phyloP scores from a whole-genome alignment of 2,113 vertebrate genomes.

The Salvelinus fontinalis region DNA sequence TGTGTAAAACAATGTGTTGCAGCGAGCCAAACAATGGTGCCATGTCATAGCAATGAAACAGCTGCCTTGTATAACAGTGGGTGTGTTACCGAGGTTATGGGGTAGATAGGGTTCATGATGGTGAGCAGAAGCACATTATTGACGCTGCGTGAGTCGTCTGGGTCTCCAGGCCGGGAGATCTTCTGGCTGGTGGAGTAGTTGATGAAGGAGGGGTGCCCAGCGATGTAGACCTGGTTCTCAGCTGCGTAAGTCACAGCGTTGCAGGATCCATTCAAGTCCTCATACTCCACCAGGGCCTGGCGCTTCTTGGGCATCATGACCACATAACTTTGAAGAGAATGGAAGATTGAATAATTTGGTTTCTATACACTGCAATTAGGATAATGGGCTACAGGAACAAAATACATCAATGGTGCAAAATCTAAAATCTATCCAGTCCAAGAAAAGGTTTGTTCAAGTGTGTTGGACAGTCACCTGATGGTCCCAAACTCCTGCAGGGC shows the following conservation, averaged over 20 bases:
- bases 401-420: neutral
- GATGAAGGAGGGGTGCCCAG: constrained; percentile 90
- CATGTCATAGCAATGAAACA: neutral
- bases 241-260: constrained; percentile 92
- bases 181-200: constrained; percentile 98
- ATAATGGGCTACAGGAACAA: neutral
- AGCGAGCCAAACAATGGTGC: neutral
- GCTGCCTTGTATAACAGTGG: neutral
- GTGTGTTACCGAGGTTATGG: constrained; percentile 82
- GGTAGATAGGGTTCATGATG: constrained; percentile 91
- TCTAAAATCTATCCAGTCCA: neutral
- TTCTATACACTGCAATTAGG: neutral
- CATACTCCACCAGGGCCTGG: constrained; percentile 92
- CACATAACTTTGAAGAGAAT: constrained; percentile 77
- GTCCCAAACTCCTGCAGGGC: constrained; percentile 92
- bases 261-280: constrained; percentile 88
- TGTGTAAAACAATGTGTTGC: neutral
- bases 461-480: constrained; percentile 80
- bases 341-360: neutral
- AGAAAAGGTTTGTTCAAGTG: neutral
- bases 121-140: constrained; percentile 94
- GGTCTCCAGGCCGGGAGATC: constrained; percentile 89
- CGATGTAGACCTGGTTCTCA: constrained; percentile 93
- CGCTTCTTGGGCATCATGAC: constrained; percentile 98
- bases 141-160: constrained; percentile 84